Percentiles rank a stretch among this genome's conserved stretches.
Conservation (phyloP, 1,140 invertebrate genomes). For the Lucilia cuprina region DNA sequence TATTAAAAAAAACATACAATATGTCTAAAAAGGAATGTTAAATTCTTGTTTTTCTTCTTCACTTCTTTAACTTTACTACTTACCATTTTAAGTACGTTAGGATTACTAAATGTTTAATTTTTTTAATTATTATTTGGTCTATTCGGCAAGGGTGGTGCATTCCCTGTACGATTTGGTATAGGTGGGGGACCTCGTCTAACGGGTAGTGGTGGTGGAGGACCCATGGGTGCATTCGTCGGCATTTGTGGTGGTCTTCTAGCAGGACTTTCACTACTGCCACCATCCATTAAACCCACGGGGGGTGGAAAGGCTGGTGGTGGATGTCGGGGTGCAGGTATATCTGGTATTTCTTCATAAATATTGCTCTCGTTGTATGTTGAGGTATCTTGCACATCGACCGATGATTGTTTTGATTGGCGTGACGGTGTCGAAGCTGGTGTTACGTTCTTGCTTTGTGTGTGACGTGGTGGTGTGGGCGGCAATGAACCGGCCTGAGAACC, state of each 20-base stretch:
- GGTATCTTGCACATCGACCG: slow-evolving; percentile 39
- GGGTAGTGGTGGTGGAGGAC: slow-evolving; percentile 71
- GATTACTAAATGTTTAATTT: not conserved
- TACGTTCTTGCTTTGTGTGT: slow-evolving; percentile 51
- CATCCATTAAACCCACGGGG: not conserved
- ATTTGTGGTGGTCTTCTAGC: slow-evolving; percentile 58
- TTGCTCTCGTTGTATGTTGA: slow-evolving; percentile 50
- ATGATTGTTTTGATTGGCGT: slow-evolving; percentile 47
- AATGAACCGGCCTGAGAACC: slow-evolving; percentile 41
- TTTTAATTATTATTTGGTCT: slow-evolving; percentile 53
- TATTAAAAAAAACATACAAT: too few relatives aligned
- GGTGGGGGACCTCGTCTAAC: slow-evolving; percentile 68
- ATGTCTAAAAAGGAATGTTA: not conserved
- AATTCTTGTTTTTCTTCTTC: not conserved
- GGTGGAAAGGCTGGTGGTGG: slow-evolving; percentile 48
- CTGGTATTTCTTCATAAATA: slow-evolving; percentile 57
- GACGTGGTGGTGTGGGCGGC: slow-evolving; percentile 55
- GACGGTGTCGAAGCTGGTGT: slow-evolving; percentile 54
- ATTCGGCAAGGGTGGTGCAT: slow-evolving; percentile 55
- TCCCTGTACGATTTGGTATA: slow-evolving; percentile 68
- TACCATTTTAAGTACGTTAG: slow-evolving; percentile 17
- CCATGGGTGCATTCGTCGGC: slow-evolving; percentile 54
- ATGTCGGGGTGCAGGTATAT: slow-evolving; percentile 51
- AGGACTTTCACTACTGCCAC: slow-evolving; percentile 40
- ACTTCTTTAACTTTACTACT: slow-evolving; percentile 19